Percentiles rank a stretch among this genome's conserved stretches.
Evolutionary conservation across 2,113 vertebrate species (phyloP).

Genomic region (Limnothrissa miodon): DNA sequence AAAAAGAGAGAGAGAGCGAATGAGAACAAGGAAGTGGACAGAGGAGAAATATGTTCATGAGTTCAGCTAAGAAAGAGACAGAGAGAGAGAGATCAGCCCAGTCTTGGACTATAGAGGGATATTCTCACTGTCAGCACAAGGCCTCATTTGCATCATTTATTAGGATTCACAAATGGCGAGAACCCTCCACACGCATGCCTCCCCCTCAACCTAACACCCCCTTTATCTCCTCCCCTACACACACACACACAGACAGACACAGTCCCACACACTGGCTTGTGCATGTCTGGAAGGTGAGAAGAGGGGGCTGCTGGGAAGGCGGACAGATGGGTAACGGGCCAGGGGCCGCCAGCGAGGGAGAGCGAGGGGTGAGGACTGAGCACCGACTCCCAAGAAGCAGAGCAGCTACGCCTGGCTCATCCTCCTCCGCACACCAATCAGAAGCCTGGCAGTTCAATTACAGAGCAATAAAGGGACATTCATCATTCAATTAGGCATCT

Average conservation of each 20-base stretch:
- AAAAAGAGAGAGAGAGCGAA: conserved; percentile 22
- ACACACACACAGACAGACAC: conserved; percentile 4
- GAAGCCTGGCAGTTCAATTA: conserved; percentile 90
- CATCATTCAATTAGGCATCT: conserved; percentile 99
- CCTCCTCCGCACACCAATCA: conserved; percentile 81
- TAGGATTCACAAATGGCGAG: conserved; percentile 67
- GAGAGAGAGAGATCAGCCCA: too few relatives aligned
- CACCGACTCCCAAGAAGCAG: conserved; percentile 44
- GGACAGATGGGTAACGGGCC: conserved; percentile 94
- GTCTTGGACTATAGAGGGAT: conserved; percentile 66
- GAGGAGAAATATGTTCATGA: not conserved
- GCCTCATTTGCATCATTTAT: conserved; percentile 88
- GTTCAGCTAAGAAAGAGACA: not conserved
- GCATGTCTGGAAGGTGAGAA: conserved; percentile 60
- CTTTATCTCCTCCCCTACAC: not conserved
- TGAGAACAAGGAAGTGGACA: not conserved
- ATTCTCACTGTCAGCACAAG: conserved; percentile 70
- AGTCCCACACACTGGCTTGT: conserved; percentile 10
- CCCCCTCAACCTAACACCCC: conserved; percentile 37
- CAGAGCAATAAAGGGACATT: conserved; percentile 97
- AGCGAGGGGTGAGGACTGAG: conserved; percentile 75
- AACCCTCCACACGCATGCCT: conserved; percentile 31
- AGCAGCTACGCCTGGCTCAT: conserved; percentile 33
- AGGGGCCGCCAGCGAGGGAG: conserved; percentile 76
- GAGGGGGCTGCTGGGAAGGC: conserved; percentile 63